Evolutionary conservation across 2,797 vertebrate species (phyloP).

Genomic region (Rachycentron canadum): DNA sequence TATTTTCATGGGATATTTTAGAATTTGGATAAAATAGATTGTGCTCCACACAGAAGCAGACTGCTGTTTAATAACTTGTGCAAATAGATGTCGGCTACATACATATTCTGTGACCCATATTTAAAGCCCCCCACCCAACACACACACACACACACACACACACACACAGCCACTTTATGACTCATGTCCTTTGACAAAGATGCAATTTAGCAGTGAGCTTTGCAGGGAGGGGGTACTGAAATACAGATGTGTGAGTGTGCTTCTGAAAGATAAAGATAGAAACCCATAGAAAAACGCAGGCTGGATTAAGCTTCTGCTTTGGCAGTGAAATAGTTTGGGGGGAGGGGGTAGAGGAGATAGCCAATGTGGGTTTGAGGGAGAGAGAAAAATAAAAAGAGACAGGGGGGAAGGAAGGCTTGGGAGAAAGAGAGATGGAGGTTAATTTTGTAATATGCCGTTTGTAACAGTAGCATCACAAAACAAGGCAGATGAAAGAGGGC

Average conservation of each 20-base stretch:
- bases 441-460: slow-evolving; percentile 67
- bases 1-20: not conserved
- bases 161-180: slow-evolving; percentile 69
- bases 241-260: slow-evolving; percentile 58
- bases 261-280: slow-evolving; percentile 69
- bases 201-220: slow-evolving; percentile 69
- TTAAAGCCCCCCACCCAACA: slow-evolving; percentile 25
- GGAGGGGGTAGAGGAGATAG: slow-evolving; percentile 46
- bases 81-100: not conserved
- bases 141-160: slow-evolving; percentile 23
- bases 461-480: slow-evolving; percentile 55
- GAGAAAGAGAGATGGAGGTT: slow-evolving; percentile 64
- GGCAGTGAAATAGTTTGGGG: slow-evolving; percentile 44
- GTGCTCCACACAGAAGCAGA: not conserved
- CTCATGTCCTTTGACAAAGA: slow-evolving; percentile 78
- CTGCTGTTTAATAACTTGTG: not conserved
- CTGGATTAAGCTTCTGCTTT: slow-evolving; percentile 77
- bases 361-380: slow-evolving; percentile 50
- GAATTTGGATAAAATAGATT: not conserved
- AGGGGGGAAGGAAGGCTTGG: slow-evolving; percentile 26
- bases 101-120: slow-evolving; percentile 42
- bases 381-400: slow-evolving; percentile 26
- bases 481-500: slow-evolving; percentile 58
- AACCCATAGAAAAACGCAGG: slow-evolving; percentile 58
- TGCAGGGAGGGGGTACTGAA: slow-evolving; percentile 20